Conservation (phyloP, 2,113 vertebrate genomes). For the Aplodontia rufa region DNA sequence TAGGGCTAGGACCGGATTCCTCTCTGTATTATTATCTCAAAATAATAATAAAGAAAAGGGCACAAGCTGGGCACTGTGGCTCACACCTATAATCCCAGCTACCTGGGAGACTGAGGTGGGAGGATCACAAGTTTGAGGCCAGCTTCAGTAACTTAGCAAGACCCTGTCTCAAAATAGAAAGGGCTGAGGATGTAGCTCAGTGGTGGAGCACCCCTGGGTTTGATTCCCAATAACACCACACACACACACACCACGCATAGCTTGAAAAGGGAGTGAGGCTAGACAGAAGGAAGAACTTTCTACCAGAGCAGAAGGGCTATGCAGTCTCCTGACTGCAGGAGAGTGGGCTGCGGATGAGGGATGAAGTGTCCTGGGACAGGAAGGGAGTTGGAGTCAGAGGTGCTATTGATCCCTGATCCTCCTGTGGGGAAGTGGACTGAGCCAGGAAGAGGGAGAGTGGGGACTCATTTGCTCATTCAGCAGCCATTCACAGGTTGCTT, state of each 20-base stretch:
- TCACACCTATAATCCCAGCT: too few relatives aligned
- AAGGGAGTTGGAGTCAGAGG: not conserved
- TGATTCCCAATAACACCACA: too few relatives aligned
- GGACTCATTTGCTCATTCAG: not conserved
- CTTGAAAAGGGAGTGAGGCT: not conserved
- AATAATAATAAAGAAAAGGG: not conserved
- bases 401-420: not conserved
- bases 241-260: not conserved
- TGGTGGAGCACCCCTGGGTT: too few relatives aligned
- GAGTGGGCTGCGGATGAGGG: not conserved
- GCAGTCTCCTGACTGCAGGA: not conserved
- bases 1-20: not conserved
- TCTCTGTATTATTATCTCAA: not conserved
- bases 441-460: not conserved
- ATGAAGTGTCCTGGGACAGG: not conserved
- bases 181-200: too few relatives aligned
- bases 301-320: not conserved
- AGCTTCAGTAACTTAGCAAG: too few relatives aligned
- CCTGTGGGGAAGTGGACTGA: not conserved
- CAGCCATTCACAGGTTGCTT: not conserved
- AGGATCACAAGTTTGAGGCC: too few relatives aligned
- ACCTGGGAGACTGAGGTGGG: too few relatives aligned
- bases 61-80: too few relatives aligned
- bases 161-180: too few relatives aligned
- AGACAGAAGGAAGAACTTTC: slow-evolving; percentile 31